These are phyloP conservation scores for Trachythela sp. DNA, from an alignment of 64 coral and sea anemone genomes.

Conservation along the genomic window DNA sequence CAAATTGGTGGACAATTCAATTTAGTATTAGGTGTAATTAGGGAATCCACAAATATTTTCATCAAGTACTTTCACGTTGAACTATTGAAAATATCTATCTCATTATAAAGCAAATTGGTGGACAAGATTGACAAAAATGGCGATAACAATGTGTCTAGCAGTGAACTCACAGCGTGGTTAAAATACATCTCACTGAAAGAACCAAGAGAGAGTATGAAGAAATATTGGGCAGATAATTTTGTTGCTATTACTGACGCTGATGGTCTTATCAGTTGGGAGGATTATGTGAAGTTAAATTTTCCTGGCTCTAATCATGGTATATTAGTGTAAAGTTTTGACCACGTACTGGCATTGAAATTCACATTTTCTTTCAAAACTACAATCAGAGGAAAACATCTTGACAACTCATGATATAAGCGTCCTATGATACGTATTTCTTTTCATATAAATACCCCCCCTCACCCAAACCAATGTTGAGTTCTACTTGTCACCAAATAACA, in stretches of 20 bases:
- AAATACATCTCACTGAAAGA: conserved; percentile 21
- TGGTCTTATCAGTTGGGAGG: conserved; percentile 4
- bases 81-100: not conserved
- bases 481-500: too few relatives aligned
- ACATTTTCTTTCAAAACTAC: not conserved
- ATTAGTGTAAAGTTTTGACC: not conserved
- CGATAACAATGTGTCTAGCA: not conserved
- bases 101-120: not conserved
- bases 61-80: too few relatives aligned
- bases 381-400: not conserved
- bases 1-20: too few relatives aligned
- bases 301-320: not conserved
- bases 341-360: too few relatives aligned
- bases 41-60: too few relatives aligned
- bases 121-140: conserved; percentile 1
- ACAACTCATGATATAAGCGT: too few relatives aligned
- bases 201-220: not conserved
- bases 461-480: too few relatives aligned
- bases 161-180: not conserved
- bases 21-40: too few relatives aligned
- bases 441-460: too few relatives aligned
- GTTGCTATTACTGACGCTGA: not conserved
- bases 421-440: too few relatives aligned
- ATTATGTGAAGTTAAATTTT: not conserved
- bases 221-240: not conserved